Conservation (phyloP, 2,797 vertebrate genomes). For the Chelonia mydas region DNA sequence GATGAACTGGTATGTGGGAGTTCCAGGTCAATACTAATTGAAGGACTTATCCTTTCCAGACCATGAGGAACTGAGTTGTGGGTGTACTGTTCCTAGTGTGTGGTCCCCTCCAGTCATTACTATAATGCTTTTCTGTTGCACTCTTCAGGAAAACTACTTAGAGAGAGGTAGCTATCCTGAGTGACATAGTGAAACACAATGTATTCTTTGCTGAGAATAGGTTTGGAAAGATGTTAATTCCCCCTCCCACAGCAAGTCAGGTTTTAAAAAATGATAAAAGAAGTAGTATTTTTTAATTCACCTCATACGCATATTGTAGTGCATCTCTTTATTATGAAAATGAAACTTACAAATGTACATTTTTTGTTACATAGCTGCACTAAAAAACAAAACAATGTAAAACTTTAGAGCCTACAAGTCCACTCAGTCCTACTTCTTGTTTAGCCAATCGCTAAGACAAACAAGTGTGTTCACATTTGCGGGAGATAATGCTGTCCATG, state of each 20-base stretch:
- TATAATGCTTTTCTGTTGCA: not conserved
- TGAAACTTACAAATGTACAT: too few species aligned
- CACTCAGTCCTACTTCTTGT: too few species aligned
- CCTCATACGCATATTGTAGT: too few species aligned
- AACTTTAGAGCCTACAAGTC: too few species aligned
- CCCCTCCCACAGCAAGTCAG: not conserved
- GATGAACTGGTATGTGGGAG: not conserved
- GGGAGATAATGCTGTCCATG: too few species aligned
- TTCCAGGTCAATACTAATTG: constrained; percentile 26
- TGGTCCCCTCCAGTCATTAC: not conserved
- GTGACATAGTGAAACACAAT: constrained; percentile 31
- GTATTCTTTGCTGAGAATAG: not conserved
- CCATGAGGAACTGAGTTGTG: constrained; percentile 33
- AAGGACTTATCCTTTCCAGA: constrained; percentile 38
- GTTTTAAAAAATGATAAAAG: not conserved
- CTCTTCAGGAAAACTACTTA: not conserved
- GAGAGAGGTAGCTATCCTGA: not conserved
- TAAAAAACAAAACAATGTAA: too few species aligned
- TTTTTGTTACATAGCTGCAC: too few species aligned
- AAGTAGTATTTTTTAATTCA: too few species aligned
- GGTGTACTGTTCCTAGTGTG: not conserved
- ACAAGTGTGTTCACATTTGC: too few species aligned
- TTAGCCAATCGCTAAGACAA: too few species aligned
- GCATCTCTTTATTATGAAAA: too few species aligned
- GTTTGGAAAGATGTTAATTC: not conserved